Evolutionary conservation across 2,888 invertebrate genomes (phyloP).

Genomic region (Drosophila meridionalis): DNA sequence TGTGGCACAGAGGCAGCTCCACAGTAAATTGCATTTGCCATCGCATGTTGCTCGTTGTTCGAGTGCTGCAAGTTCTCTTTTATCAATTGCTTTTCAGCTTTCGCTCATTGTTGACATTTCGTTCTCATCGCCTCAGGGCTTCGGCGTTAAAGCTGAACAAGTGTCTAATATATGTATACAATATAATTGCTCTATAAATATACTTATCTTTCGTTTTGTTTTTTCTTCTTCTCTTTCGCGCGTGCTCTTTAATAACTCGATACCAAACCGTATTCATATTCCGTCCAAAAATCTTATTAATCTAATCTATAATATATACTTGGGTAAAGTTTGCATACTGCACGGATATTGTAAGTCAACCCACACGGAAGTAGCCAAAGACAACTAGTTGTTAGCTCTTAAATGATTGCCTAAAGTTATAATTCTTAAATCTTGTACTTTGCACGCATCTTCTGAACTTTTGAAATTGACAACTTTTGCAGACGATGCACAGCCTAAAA

Average conservation of each 20-base stretch:
- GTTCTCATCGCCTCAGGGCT: conserved; percentile 42
- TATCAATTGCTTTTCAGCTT: conserved; percentile 11
- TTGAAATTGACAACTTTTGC: conserved; percentile 54
- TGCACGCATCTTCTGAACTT: not conserved
- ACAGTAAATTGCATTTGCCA: conserved; percentile 23
- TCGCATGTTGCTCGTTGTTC: conserved; percentile 32
- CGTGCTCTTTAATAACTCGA: conserved; percentile 48
- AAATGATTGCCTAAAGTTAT: not conserved
- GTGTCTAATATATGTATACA: conserved; percentile 47
- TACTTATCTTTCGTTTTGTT: conserved; percentile 59
- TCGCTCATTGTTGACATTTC: conserved; percentile 56
- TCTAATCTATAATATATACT: conserved; percentile 39
- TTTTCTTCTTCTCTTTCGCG: conserved; percentile 74
- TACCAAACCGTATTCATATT: conserved; percentile 26
- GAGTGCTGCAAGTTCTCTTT: conserved; percentile 2
- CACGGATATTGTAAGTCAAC: conserved; percentile 83
- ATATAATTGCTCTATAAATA: conserved; percentile 45
- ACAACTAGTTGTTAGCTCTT: conserved; percentile 9
- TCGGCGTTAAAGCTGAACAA: conserved; percentile 48
- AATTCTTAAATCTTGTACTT: not conserved
- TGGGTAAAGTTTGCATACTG: conserved; percentile 83
- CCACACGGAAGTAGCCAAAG: conserved; percentile 29
- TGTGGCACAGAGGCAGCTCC: conserved; percentile 31
- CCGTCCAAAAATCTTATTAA: conserved; percentile 15
- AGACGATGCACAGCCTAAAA: conserved; percentile 84